Conservation (phyloP, 2,888 invertebrate species). For the Pseudococcus longispinus region DNA sequence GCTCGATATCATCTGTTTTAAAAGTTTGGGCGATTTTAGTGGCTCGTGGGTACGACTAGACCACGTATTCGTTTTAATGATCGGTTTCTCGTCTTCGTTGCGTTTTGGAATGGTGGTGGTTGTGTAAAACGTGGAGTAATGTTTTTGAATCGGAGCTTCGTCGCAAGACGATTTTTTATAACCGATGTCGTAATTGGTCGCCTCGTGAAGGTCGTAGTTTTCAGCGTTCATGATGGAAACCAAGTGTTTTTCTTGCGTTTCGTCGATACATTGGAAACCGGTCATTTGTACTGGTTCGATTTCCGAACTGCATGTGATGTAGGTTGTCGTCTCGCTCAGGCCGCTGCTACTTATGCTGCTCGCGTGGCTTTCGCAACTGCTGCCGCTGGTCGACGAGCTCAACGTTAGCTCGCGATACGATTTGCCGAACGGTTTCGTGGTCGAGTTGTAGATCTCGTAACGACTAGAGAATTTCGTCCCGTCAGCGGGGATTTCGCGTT, state of each 20-base stretch:
- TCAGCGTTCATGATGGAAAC: constrained; percentile 55
- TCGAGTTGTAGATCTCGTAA: constrained; percentile 59
- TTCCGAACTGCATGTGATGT: constrained; percentile 58
- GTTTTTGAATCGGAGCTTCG: constrained; percentile 13
- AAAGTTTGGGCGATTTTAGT: constrained; percentile 53
- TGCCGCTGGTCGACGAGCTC: constrained; percentile 55
- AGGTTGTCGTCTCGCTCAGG: constrained; percentile 54
- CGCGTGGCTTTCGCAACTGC: constrained; percentile 53
- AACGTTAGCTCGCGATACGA: constrained; percentile 58
- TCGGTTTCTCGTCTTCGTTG: not conserved
- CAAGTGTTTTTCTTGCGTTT: constrained; percentile 53
- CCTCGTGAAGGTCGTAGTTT: constrained; percentile 54
- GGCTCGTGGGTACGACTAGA: constrained; percentile 43
- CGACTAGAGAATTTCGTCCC: constrained; percentile 58
- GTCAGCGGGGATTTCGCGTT: constrained; percentile 50
- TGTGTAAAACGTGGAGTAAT: not conserved
- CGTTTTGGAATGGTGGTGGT: not conserved
- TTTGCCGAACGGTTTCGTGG: constrained; percentile 59
- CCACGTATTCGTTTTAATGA: constrained; percentile 50
- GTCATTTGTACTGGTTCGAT: constrained; percentile 58
- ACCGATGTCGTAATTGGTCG: constrained; percentile 55
- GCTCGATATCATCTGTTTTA: constrained; percentile 43
- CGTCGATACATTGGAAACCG: constrained; percentile 58
- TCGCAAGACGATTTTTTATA: not conserved
- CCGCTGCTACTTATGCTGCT: constrained; percentile 52